phyloP scores from a whole-genome alignment of 1,140 invertebrate genomes.

The Drosophila sp. region DNA sequence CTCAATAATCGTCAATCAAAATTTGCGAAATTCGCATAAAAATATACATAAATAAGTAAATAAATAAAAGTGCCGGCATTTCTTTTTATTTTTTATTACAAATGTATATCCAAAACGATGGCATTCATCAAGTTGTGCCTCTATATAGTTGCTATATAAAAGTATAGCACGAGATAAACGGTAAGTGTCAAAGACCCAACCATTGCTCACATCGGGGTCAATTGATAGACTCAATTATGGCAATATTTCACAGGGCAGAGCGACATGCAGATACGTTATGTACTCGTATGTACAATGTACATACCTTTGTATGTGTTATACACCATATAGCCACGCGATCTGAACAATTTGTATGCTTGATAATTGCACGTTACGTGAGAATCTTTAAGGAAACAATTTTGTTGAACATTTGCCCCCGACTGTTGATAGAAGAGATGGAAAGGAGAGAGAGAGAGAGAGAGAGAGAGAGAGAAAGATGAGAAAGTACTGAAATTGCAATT shows the following conservation, averaged over 20 bases:
- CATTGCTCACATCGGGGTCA: constrained; percentile 76
- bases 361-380: constrained; percentile 42
- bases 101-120: constrained; percentile 15
- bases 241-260: constrained; percentile 58
- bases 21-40: constrained; percentile 15
- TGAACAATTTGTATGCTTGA: constrained; percentile 27
- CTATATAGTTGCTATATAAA: constrained; percentile 30
- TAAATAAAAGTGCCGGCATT: constrained; percentile 12
- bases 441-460: background rate
- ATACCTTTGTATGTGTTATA: constrained; percentile 13
- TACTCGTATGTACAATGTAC: constrained; percentile 6
- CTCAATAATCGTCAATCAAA: constrained; percentile 30
- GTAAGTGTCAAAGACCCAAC: constrained; percentile 77
- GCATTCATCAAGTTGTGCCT: constrained; percentile 39
- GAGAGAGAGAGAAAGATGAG: background rate
- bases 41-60: too few species aligned
- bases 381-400: constrained; percentile 27
- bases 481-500: constrained; percentile 5
- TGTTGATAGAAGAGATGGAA: constrained; percentile 5
- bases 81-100: background rate
- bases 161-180: constrained; percentile 11
- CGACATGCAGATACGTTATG: background rate
- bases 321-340: constrained; percentile 27
- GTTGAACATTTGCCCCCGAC: background rate
- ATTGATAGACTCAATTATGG: constrained; percentile 82